phyloP scores from a whole-genome alignment of 2,888 invertebrate species.

The Suillia variegata region DNA sequence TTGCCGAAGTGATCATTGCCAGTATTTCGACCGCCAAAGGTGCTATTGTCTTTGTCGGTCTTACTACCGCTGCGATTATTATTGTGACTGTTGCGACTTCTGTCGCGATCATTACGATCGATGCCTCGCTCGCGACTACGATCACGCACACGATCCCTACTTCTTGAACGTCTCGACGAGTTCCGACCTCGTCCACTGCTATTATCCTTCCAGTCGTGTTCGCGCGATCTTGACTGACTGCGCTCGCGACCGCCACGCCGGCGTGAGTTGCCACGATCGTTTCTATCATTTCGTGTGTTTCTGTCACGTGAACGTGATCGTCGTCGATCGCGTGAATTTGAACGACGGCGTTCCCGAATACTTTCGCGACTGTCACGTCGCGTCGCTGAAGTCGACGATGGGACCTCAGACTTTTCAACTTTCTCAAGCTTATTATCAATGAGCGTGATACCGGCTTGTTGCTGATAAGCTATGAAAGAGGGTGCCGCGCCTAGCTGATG shows the following conservation, averaged over 20 bases:
- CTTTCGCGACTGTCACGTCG: constrained; percentile 21
- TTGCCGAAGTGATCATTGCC: neutral
- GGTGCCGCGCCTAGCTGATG: constrained; percentile 32
- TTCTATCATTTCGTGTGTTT: constrained; percentile 53
- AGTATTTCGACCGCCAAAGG: constrained; percentile 32
- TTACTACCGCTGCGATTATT: no score
- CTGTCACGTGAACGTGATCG: constrained; percentile 58
- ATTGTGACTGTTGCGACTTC: constrained; percentile 62
- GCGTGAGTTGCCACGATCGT: constrained; percentile 60
- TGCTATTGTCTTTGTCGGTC: no score
- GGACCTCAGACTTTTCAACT: no score
- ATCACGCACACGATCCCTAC: constrained; percentile 55
- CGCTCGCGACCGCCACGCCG: constrained; percentile 58
- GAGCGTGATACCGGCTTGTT: constrained; percentile 52
- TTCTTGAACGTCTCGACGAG: constrained; percentile 42
- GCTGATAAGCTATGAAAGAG: constrained; percentile 50
- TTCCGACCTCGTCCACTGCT: constrained; percentile 48
- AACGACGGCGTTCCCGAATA: constrained; percentile 42
- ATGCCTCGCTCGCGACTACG: constrained; percentile 61
- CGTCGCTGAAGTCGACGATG: neutral
- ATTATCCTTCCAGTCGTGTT: constrained; percentile 25
- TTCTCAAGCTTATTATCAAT: constrained; percentile 24
- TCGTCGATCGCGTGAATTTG: constrained; percentile 54
- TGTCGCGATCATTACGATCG: no score
- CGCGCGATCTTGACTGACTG: constrained; percentile 51